Percentiles rank a stretch among this genome's conserved stretches.
Conservation (phyloP, 1,140 invertebrate species). For the Mactra quadrangularis region DNA sequence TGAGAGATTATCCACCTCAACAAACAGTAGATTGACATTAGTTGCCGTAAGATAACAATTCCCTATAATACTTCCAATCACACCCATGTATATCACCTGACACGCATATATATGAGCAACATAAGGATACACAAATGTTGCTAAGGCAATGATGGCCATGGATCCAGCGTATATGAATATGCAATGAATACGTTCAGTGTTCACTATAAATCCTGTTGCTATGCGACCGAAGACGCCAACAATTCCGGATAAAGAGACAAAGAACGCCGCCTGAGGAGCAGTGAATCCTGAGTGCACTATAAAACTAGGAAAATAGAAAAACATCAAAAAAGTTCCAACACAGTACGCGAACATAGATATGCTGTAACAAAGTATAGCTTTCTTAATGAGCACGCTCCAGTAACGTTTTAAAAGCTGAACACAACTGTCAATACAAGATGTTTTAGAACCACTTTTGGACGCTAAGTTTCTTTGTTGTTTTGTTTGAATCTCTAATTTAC, state of each 20-base stretch:
- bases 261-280: constrained; percentile 6
- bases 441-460: neutral
- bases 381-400: constrained; percentile 27
- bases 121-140: constrained; percentile 22
- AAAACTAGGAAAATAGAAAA: constrained; percentile 43
- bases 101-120: constrained; percentile 4
- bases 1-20: constrained; percentile 24
- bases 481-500: constrained; percentile 25
- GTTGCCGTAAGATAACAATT: constrained; percentile 30
- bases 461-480: neutral
- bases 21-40: constrained; percentile 34
- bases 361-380: constrained; percentile 12
- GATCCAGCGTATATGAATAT: constrained; percentile 26
- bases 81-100: constrained; percentile 20
- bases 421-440: neutral
- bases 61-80: constrained; percentile 30
- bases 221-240: constrained; percentile 19
- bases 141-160: constrained; percentile 1
- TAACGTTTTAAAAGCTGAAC: neutral
- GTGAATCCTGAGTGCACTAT: constrained; percentile 21
- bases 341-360: constrained; percentile 40
- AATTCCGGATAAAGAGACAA: constrained; percentile 39
- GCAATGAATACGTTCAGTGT: constrained; percentile 8
- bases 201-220: constrained; percentile 14
- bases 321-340: constrained; percentile 34